Conservation (phyloP, 2,113 vertebrate genomes). For the Sphaerodactylus townsendi region DNA sequence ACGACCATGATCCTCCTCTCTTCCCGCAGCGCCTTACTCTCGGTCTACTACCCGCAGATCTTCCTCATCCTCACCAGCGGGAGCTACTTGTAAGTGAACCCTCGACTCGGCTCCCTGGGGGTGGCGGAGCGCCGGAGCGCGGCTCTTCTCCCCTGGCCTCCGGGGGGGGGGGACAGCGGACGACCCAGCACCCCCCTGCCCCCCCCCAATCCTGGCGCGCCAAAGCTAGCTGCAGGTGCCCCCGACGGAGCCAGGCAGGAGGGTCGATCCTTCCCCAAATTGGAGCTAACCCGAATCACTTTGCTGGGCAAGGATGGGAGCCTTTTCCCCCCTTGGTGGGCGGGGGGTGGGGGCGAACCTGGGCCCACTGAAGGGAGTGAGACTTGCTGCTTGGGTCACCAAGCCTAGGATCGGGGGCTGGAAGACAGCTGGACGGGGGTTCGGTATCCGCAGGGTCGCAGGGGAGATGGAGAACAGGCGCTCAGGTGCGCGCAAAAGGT, state of each 20-base stretch:
- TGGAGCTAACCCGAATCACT: too few species aligned
- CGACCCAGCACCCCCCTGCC: background rate
- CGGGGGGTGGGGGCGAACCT: too few species aligned
- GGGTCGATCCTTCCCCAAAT: background rate
- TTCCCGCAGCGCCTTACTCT: slow-evolving; percentile 92
- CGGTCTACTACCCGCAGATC: slow-evolving; percentile 96
- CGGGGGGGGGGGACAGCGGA: too few species aligned
- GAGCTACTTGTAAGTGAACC: slow-evolving; percentile 90
- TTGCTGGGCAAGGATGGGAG: background rate
- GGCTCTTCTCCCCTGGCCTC: too few species aligned
- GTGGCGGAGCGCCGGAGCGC: too few species aligned
- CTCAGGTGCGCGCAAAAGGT: too few species aligned
- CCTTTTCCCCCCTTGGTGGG: too few species aligned
- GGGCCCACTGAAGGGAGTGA: background rate
- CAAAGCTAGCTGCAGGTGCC: background rate
- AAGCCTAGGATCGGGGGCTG: too few species aligned
- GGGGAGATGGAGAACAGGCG: background rate
- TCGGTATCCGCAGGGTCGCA: too few species aligned
- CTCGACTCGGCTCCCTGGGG: background rate
- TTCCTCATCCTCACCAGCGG: slow-evolving; percentile 97
- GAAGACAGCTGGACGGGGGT: background rate
- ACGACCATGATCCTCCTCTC: slow-evolving; percentile 93
- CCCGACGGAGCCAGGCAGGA: background rate
- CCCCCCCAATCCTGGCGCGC: too few species aligned
- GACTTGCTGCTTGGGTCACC: background rate